A percentile compares a stretch with the other conserved stretches of the same genome.
phyloP scores from a whole-genome alignment of 1,140 invertebrate genomes.

The Drosophila sturtevanti region DNA sequence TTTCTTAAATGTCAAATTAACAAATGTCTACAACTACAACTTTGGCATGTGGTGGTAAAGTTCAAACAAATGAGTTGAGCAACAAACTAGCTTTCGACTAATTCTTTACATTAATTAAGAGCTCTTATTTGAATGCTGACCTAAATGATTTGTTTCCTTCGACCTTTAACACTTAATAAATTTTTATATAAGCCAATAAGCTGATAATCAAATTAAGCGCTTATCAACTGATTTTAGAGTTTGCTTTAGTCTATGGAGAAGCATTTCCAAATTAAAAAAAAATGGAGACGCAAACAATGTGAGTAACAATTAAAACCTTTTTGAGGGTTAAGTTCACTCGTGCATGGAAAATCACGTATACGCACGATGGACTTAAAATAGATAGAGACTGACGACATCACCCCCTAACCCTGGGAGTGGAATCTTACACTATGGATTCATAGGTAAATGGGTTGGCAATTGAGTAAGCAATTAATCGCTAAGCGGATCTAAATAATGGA shows the following conservation, averaged over 20 bases:
- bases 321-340: slow-evolving; percentile 53
- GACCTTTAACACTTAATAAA: slow-evolving; percentile 56
- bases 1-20: slow-evolving; percentile 5
- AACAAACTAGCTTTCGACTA: slow-evolving; percentile 28
- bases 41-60: slow-evolving; percentile 22
- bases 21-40: background rate
- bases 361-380: slow-evolving; percentile 47
- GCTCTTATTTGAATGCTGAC: slow-evolving; percentile 34
- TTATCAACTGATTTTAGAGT: slow-evolving; percentile 58
- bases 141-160: slow-evolving; percentile 29
- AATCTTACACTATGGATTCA: slow-evolving; percentile 13
- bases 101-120: slow-evolving; percentile 39
- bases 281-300: slow-evolving; percentile 37
- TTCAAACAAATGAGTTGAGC: slow-evolving; percentile 34
- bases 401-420: slow-evolving; percentile 1
- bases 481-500: slow-evolving; percentile 51
- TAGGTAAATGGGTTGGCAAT: slow-evolving; percentile 28
- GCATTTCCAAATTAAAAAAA: slow-evolving; percentile 7
- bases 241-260: slow-evolving; percentile 38
- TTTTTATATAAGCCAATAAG: slow-evolving; percentile 19
- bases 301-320: slow-evolving; percentile 30
- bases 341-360: slow-evolving; percentile 69
- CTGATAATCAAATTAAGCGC: slow-evolving; percentile 61
- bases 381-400: slow-evolving; percentile 9
- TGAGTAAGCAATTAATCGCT: slow-evolving; percentile 41